Evolutionary conservation across 53 echinoderm and acorn worm genomes (phyloP), one percentile per base, ranked within the genome.

Genomic region (Temnopleurus reevesii): DNA sequence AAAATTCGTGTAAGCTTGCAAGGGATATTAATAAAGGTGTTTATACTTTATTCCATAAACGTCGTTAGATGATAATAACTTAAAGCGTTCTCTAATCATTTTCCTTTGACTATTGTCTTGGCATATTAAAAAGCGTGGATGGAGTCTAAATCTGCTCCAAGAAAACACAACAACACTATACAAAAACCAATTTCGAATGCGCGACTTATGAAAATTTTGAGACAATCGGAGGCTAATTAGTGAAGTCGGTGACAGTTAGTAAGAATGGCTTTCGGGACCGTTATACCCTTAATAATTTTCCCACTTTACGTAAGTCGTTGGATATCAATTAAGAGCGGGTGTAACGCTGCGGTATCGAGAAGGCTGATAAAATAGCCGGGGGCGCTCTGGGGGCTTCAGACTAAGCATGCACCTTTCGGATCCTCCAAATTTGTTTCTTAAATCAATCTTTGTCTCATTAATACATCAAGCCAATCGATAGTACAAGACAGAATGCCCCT

Each of bases 201-300:
- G 12, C 43, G 85, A 45, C 59, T 59, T 55, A 85, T 60, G 59
- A 43, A 85, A 60, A 26, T 59, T 59, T 12, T 30, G 85, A 59
- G 60, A 85, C 85, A 85, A 85, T 85, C 61, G 61, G 45, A 45
- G 1, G 41, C 26, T 85, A 85, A 85, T 85, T 57, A 45, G 25
- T 59, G 60, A 17, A 47, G 23, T 85, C 85, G 45, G 12, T 18
- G 59, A 58, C 59, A 28, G 43, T 35, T 56, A 56, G 10, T 17
- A 35, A 54, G 21, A 83, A 83, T 49, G 53, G 83, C 41, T 30
- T n/a, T 24, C 17, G 55, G 83, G 81, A n/a, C 83, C 58, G 83
- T 83, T 83, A 83, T 83, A 18, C 45, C 41, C 61, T 45, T 85
- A 60, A 60, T 85, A 59, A 59, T 23, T 85, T 60, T 12, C 45